phyloP scores from a whole-genome alignment of 2,888 invertebrate species.

The Phrixothrix hirtus region DNA sequence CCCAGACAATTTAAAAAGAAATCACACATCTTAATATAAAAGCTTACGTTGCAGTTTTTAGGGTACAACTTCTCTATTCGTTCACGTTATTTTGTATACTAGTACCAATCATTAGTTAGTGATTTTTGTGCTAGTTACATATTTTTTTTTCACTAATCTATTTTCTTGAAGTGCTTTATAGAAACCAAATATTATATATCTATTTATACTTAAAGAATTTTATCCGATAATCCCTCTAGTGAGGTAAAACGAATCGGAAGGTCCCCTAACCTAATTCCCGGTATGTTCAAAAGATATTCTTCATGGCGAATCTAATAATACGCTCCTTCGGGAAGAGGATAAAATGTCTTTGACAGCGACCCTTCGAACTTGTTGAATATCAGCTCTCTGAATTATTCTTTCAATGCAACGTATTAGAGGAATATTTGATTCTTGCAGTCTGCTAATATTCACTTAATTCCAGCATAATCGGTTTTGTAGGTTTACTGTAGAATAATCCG shows the following conservation, averaged over 20 bases:
- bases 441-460: too few relatives aligned
- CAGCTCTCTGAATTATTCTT: conserved; percentile 20
- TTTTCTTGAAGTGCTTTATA: too few relatives aligned
- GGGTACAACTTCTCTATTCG: too few relatives aligned
- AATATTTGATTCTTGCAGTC: conserved; percentile 1
- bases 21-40: neutral
- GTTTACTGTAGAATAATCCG: too few relatives aligned
- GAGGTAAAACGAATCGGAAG: conserved; percentile 34
- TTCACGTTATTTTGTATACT: too few relatives aligned
- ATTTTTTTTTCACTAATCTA: too few relatives aligned
- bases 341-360: conserved; percentile 34
- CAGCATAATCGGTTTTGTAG: too few relatives aligned
- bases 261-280: conserved; percentile 37
- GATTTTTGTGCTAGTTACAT: neutral
- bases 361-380: conserved; percentile 37
- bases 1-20: conserved; percentile 11
- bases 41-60: too few relatives aligned
- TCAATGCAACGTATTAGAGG: conserved; percentile 7
- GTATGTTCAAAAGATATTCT: conserved; percentile 36
- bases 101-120: too few relatives aligned
- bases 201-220: conserved; percentile 33
- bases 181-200: conserved; percentile 17
- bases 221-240: conserved; percentile 33
- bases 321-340: conserved; percentile 30
- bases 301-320: conserved; percentile 36